These are phyloP conservation scores for Drosophila algonquin DNA, from an alignment of 2,888 invertebrate genomes.

Conservation along the genomic window DNA sequence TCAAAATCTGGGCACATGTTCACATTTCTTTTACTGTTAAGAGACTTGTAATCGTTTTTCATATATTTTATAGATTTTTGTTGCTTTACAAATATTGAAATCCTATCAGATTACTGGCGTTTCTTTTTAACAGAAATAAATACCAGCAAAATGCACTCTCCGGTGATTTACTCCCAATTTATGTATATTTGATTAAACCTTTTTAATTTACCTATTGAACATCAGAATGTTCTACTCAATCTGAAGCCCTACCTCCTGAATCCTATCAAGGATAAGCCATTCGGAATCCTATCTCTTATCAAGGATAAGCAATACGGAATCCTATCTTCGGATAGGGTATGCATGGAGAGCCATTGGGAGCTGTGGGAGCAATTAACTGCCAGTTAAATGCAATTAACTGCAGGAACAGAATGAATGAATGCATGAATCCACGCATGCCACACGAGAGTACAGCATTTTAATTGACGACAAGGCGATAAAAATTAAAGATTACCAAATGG, in stretches of 20 bases:
- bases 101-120: neutral
- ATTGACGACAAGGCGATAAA: slow-evolving; percentile 71
- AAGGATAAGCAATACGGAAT: too few relatives aligned
- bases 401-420: slow-evolving; percentile 26
- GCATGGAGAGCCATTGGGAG: too few relatives aligned
- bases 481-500: slow-evolving; percentile 55
- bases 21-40: neutral
- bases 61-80: neutral
- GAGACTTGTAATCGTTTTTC: neutral
- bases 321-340: too few relatives aligned
- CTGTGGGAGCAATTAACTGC: slow-evolving; percentile 49
- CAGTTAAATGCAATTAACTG: slow-evolving; percentile 51
- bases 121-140: too few relatives aligned
- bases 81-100: neutral
- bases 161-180: neutral
- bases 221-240: neutral
- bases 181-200: neutral
- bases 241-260: too few relatives aligned
- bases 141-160: neutral
- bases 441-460: slow-evolving; percentile 67
- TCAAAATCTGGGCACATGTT: slow-evolving; percentile 17
- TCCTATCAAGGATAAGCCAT: neutral
- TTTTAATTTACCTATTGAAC: neutral
- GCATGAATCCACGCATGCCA: slow-evolving; percentile 49
- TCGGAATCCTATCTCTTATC: too few relatives aligned